Evolutionary conservation across 1,140 invertebrate species (phyloP), one percentile per base, ranked within the genome.

Genomic region (Daktulosphaira vitifoliae): DNA sequence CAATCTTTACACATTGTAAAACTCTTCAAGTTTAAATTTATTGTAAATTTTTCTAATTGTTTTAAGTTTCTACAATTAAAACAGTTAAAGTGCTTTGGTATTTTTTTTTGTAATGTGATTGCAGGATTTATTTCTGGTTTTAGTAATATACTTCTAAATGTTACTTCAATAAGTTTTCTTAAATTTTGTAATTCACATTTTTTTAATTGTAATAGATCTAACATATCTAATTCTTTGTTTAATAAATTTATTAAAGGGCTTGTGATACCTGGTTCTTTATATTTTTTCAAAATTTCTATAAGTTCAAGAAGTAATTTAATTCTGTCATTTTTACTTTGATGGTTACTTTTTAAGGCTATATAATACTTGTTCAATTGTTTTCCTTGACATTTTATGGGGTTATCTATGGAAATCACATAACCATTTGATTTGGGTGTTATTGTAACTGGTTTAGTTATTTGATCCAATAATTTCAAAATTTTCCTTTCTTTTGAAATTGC

Each of bases 341-440:
- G 71, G 7, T 76, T 74, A 42, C 78, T 76, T 39, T 76, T 74
- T 53, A 85, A 76, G 22, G 73, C 73, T 18, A 81, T 76, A 68
- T 83, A 84, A 2, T 84, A 69, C 51, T 76, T 76, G 70, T 80
- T 81, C 22, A 81, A 78, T 69, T 83, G 78, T 22, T 77, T 77
- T 6, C 82, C 84, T 70, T 79, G 79, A 72, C 85, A 84, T 38
- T 79, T 81, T 73, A 81, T 82, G 39, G 82, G 66, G 9, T 83
- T 85, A 38, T 84, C 77, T 80, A 86, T 82, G 26, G 79, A 75
- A 15, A 85, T 77, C 2, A 76, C 54, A 56, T 79, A 76, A 1
- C 78, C 79, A 67, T 82, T 82, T 25, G 77, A 76, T 39, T 79
- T 79, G 50, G 29, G 11, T 6, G 75, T 78, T 82, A 84, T 86